Base-by-base conservation (phyloP, 2,888 invertebrate species). In the Spatulosminthurus flaviceps region DNA sequence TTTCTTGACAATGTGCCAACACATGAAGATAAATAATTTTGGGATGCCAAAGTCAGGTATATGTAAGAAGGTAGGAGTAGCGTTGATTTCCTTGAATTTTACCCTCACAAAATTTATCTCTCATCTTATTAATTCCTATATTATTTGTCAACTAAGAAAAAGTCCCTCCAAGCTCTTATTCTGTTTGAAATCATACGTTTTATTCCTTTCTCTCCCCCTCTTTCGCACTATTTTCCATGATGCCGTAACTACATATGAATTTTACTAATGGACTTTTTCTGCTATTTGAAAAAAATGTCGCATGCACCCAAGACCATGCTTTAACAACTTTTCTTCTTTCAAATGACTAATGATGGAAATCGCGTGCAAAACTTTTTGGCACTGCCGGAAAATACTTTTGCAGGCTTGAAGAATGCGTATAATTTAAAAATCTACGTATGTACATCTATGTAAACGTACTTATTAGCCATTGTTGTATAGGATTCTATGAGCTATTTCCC, bases 261-360 rank as follows among this genome's bases (percentile, higher is more conserved):
- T 19, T n/a, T 51, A 26, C 67, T 67, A 26, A 26, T 67, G 67
- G 67, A 51, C 67, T 67, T 67, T 67, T 67, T 26, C 19, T 51
- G n/a, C 51, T 19, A 51, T 51, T 51, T 51, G 51, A 51, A 66
- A 76, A 66, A 76, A 76, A 67, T 76, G 76, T 67, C 67, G 76
- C 67, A 76, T 76, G 76, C 67, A 76, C 42, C 9, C 64, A 76
- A 41, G 28, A 51, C 51, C 51, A 4, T 19, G n/a, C 9, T 51
- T 51, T 51, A 76, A 69, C 42, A 43, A 67, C 51, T 67, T 67
- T 76, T 76, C 28, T 24, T 24, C 28, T 24, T 24, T 64, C 70
- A 69, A 76, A 76, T 76, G 76, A 76, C 76, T 76, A 76, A 76
- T 76, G 76, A 76, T 66, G 16, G 43, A 76, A 76, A 76, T 76